Evolutionary conservation across 2,113 vertebrate genomes (phyloP).

Genomic region (Regulus satrapa): DNA sequence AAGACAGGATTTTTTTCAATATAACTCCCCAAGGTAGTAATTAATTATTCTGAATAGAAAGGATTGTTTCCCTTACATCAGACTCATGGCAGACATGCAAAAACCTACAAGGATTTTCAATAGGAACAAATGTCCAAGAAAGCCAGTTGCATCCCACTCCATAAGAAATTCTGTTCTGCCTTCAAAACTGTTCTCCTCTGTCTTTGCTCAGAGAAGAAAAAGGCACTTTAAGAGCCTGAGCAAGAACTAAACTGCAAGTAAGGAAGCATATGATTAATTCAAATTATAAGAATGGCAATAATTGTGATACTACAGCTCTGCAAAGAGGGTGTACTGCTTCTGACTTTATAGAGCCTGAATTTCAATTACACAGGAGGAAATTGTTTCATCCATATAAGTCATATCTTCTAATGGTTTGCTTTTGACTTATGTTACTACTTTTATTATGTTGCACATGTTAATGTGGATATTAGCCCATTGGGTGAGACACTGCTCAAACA

Average conservation of each 20-base stretch:
- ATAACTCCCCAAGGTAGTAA: background rate
- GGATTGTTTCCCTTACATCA: background rate
- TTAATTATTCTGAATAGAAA: background rate
- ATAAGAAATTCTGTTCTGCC: background rate
- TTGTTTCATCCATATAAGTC: background rate
- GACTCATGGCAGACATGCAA: background rate
- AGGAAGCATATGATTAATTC: background rate
- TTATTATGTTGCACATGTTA: background rate
- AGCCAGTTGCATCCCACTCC: background rate
- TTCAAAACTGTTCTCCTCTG: background rate
- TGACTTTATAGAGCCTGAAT: background rate
- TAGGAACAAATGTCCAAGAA: background rate
- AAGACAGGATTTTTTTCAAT: background rate
- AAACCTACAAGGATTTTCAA: background rate
- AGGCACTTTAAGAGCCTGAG: background rate
- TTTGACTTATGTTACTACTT: background rate
- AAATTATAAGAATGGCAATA: background rate
- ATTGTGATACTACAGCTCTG: background rate
- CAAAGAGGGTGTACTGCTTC: background rate
- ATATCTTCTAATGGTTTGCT: background rate
- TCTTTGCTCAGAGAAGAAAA: background rate
- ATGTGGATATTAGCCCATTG: background rate
- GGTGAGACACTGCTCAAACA: background rate
- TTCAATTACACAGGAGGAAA: background rate
- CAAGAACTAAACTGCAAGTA: background rate